These are phyloP conservation scores for Megalopta genalis DNA, from an alignment of 1,140 invertebrate genomes.

Conservation along the genomic window DNA sequence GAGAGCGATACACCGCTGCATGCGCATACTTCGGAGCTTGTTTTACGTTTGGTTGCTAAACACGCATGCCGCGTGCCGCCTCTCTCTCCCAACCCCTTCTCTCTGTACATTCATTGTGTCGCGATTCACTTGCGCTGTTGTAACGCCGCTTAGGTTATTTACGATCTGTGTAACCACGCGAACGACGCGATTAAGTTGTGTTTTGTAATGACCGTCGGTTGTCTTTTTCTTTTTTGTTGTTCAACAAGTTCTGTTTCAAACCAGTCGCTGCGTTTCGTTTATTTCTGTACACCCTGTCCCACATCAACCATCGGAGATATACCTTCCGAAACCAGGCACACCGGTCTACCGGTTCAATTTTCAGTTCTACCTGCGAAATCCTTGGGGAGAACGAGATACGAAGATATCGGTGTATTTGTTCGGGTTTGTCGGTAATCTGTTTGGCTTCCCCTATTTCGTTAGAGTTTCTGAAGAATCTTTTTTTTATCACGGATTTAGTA, in stretches of 20 bases:
- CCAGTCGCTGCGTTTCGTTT: conserved; percentile 58
- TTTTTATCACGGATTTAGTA: too few species aligned
- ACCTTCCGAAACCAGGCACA: too few species aligned
- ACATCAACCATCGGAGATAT: too few species aligned
- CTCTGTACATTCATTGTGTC: conserved; percentile 49
- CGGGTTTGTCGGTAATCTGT: too few species aligned
- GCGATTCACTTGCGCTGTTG: neutral
- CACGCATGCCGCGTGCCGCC: conserved; percentile 18
- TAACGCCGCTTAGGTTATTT: too few species aligned
- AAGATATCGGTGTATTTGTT: too few species aligned
- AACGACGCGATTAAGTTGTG: conserved; percentile 56
- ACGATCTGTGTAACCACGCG: too few species aligned
- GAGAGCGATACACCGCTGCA: neutral
- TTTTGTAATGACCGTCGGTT: conserved; percentile 72
- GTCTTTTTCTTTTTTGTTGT: conserved; percentile 72
- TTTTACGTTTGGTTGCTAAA: conserved; percentile 41
- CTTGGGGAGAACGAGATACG: too few species aligned
- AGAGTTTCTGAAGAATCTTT: too few species aligned
- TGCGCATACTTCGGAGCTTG: conserved; percentile 52
- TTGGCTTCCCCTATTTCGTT: too few species aligned
- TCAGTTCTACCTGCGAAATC: too few species aligned
- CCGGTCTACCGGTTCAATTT: too few species aligned
- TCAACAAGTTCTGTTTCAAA: conserved; percentile 79
- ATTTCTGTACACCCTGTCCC: conserved; percentile 51
- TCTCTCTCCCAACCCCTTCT: neutral